Base-by-base conservation (phyloP, 2,113 vertebrate genomes). In the Bombycilla garrulus region DNA sequence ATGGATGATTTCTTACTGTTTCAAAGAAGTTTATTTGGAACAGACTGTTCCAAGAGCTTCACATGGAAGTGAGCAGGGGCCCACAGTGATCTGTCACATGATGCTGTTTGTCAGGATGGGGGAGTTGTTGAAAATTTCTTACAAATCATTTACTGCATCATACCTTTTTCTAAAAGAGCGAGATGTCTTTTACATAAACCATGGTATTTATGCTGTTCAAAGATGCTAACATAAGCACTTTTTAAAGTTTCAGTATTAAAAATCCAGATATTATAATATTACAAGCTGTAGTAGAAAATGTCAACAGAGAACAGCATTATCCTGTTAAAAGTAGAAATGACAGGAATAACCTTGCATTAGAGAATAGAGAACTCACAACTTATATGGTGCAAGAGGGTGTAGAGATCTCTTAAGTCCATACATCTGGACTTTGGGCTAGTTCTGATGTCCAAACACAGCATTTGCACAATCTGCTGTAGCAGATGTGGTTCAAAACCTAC, bases 21-120 rank as follows among this genome's bases (percentile, higher is more conserved):
- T 92, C 85, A 85, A 92, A 82, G 93, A 81, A 92, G 81, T 88
- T 91, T 95, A 29, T 89, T 80, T 93, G 95, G 80, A 90, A 76
- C 73, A 94, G 94, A 38, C 22, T 9, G 11, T 10, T 48, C 76
- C 35, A 57, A 80, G 85, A 76, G 22, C 86, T 92, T 78, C 51
- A 44, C 10, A 4, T 58, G n/a, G 54, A 84, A 94, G 65, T 29
- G 67, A 90, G 91, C 50, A 66, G 71, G 26, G 22, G 31, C 80
- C 57, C 0, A 2, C 1, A 12, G 31, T 7, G 1, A 61, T 62
- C 51, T 82, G 60, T 35, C 0, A 12, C 10, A 2, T 11, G 20
- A 56, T 35, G 87, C 42, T 42, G 1, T 58, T 73, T 86, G 26
- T 31, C 0, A 1, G 22, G 58, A 15, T 4, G 28, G 18, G 22